A percentile compares a stretch with the other conserved stretches of the same genome.
Evolutionary conservation across 2,113 vertebrate species (phyloP).

Genomic region (Phaethon lepturus): DNA sequence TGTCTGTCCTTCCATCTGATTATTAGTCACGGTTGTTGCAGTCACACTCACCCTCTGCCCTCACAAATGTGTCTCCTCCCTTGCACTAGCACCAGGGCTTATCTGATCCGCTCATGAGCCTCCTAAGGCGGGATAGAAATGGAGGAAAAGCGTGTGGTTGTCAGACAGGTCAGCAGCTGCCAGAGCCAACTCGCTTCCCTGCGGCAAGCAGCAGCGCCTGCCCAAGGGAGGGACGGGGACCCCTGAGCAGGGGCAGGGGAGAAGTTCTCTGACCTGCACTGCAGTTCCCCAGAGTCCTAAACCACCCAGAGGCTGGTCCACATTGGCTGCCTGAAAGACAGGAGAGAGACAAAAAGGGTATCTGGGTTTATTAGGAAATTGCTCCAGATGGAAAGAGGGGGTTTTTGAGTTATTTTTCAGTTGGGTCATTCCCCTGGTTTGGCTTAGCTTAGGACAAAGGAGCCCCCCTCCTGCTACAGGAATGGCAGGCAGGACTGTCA

Average conservation of each 20-base stretch:
- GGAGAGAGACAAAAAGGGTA: background rate
- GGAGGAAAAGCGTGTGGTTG: background rate
- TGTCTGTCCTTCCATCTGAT: background rate
- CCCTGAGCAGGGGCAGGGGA: background rate
- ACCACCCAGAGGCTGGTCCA: background rate
- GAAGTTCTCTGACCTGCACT: background rate
- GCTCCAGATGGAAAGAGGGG: background rate
- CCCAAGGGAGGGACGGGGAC: accelerated
- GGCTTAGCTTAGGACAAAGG: background rate
- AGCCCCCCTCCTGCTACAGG: background rate
- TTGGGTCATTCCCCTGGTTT: background rate
- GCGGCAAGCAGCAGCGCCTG: background rate
- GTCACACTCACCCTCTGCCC: background rate
- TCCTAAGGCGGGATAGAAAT: background rate
- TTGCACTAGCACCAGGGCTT: background rate
- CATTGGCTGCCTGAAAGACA: background rate
- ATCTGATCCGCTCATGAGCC: accelerated
- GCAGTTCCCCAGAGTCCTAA: background rate
- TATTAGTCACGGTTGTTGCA: background rate
- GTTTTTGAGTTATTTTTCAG: background rate
- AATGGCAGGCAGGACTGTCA: background rate
- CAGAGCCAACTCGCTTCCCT: background rate
- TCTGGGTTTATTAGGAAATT: background rate
- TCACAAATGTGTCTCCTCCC: background rate
- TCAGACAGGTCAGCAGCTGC: background rate